Evolutionary conservation across 2,797 vertebrate species (phyloP).

Genomic region (Enteromius fasciolatus): DNA sequence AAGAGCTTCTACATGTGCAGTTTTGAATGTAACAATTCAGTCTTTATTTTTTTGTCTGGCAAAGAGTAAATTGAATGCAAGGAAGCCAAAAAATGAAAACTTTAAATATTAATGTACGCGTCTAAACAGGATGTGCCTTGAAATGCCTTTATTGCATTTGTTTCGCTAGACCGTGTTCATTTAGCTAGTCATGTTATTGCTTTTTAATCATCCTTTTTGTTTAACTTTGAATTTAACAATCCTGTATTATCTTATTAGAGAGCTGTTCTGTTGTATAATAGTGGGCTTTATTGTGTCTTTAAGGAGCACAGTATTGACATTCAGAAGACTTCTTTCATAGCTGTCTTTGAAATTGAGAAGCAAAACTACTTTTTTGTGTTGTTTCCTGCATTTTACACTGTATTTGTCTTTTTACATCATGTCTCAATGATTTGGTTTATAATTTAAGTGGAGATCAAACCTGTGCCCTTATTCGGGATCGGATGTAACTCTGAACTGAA

Average conservation of each 20-base stretch:
- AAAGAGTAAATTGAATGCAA: not conserved
- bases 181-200: conserved; percentile 37
- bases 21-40: not conserved
- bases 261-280: conserved; percentile 12
- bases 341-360: conserved; percentile 17
- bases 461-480: conserved; percentile 29
- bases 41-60: too few relatives aligned
- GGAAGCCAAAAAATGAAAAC: not conserved
- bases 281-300: conserved; percentile 17
- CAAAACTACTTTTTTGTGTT: conserved; percentile 18
- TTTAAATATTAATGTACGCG: not conserved
- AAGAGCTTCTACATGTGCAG: not conserved
- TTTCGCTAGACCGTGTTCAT: conserved; percentile 21
- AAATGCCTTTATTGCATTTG: not conserved
- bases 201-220: conserved; percentile 42
- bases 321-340: conserved; percentile 26
- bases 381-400: conserved; percentile 28
- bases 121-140: conserved; percentile 2
- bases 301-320: conserved; percentile 1
- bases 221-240: conserved; percentile 11
- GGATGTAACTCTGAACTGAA: conserved; percentile 4
- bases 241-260: conserved; percentile 6
- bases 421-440: conserved; percentile 29
- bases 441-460: conserved; percentile 45
- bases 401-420: conserved; percentile 43